These are phyloP conservation scores for Lepidothrix coronata DNA, from an alignment of 2,113 vertebrate species.

Conservation along the genomic window DNA sequence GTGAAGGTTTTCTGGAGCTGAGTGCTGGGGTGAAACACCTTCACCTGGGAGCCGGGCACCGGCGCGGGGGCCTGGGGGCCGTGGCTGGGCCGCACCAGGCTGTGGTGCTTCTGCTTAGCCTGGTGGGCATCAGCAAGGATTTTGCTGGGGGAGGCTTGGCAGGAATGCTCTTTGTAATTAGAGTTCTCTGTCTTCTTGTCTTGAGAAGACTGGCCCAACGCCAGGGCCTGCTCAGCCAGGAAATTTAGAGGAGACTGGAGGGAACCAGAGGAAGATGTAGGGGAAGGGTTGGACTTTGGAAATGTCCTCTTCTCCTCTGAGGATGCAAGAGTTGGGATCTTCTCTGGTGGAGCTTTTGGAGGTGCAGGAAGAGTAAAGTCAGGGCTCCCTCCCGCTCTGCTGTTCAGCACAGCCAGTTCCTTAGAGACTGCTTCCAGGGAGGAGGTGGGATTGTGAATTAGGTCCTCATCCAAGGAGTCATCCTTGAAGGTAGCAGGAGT, in stretches of 20 bases:
- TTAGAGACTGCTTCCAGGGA: conserved; percentile 73
- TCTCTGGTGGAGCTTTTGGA: conserved; percentile 64
- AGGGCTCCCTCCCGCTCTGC: conserved; percentile 57
- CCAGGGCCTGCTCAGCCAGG: conserved; percentile 79
- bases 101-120: conserved; percentile 74
- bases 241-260: conserved; percentile 80
- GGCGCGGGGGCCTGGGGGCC: conserved; percentile 15
- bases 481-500: conserved; percentile 63
- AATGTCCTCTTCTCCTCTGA: conserved; percentile 78
- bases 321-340: conserved; percentile 34
- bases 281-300: conserved; percentile 64
- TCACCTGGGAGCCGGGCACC: conserved; percentile 51
- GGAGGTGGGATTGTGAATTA: conserved; percentile 68
- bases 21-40: conserved; percentile 73
- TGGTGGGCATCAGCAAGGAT: conserved; percentile 62
- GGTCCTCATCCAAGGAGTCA: conserved; percentile 73
- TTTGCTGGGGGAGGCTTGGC: conserved; percentile 68
- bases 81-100: conserved; percentile 57
- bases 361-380: conserved; percentile 63
- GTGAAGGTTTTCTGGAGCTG: conserved; percentile 77
- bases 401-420: conserved; percentile 73
- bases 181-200: conserved; percentile 77
- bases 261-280: conserved; percentile 55
- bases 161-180: conserved; percentile 73
- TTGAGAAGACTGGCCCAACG: conserved; percentile 73